These are phyloP conservation scores for Thermophis baileyi DNA, from an alignment of 2,113 vertebrate species.

Conservation along the genomic window DNA sequence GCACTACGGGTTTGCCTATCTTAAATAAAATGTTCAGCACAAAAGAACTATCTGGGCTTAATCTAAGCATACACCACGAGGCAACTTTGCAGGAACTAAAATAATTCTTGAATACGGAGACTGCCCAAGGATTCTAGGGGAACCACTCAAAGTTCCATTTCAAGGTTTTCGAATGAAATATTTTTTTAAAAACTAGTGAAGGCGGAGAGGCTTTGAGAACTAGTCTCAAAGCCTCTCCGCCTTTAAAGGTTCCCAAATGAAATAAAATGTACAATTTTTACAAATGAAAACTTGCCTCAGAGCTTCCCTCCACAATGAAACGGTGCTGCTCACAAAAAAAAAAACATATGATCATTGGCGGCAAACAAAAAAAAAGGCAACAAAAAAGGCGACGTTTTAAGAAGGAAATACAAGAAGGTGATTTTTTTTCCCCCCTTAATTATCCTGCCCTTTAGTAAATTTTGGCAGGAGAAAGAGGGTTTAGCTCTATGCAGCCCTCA, in stretches of 20 bases:
- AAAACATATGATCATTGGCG: neutral
- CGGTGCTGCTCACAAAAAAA: neutral
- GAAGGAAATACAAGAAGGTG: neutral
- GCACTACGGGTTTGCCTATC: neutral
- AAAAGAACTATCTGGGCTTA: neutral
- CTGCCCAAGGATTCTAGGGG: neutral
- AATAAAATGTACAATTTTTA: neutral
- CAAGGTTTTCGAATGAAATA: neutral
- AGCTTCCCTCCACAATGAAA: neutral
- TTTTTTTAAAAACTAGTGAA: neutral
- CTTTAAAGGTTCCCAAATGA: neutral
- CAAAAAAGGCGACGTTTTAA: neutral
- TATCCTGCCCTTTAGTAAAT: neutral
- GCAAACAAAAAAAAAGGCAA: neutral
- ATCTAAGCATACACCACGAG: neutral
- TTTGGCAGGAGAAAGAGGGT: neutral
- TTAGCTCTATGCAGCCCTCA: neutral
- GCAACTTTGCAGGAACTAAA: neutral
- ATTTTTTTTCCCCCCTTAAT: neutral
- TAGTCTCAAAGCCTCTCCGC: neutral
- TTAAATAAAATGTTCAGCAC: neutral
- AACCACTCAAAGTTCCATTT: neutral
- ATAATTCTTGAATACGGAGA: neutral
- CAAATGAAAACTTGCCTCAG: neutral
- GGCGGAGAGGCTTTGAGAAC: too few relatives aligned